Percentiles rank a stretch among this genome's conserved stretches.
Evolutionary conservation across 1,140 invertebrate genomes (phyloP).

Genomic region (Himalopsyche phryganea): DNA sequence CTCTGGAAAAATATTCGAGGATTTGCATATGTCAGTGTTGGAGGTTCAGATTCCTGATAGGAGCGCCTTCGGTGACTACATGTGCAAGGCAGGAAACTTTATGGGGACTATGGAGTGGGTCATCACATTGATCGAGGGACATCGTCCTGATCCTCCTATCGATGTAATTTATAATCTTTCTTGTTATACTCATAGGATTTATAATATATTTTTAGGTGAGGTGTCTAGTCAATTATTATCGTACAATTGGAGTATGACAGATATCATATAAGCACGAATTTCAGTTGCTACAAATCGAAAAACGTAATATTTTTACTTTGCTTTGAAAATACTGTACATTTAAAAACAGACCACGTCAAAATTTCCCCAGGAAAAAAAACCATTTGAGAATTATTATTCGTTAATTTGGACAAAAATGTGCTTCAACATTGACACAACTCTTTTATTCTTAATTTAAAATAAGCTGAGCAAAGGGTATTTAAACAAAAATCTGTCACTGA

Average conservation of each 20-base stretch:
- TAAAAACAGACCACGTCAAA: no score
- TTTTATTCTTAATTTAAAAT: no score
- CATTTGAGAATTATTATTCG: no score
- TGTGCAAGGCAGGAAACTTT: slow-evolving; percentile 52
- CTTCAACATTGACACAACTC: no score
- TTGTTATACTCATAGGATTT: neutral
- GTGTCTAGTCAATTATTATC: neutral
- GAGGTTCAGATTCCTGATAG: slow-evolving; percentile 48
- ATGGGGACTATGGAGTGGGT: slow-evolving; percentile 50
- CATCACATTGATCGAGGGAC: slow-evolving; percentile 49
- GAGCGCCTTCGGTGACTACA: slow-evolving; percentile 52
- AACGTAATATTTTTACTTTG: no score
- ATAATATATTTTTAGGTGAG: neutral
- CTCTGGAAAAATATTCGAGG: slow-evolving; percentile 40
- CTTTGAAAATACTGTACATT: no score
- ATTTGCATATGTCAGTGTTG: slow-evolving; percentile 41
- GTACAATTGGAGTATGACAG: neutral
- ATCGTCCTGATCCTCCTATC: slow-evolving; percentile 48
- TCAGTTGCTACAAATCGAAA: no score
- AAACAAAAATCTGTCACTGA: no score
- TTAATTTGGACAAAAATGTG: no score
- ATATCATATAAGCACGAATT: no score
- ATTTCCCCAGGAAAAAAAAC: no score
- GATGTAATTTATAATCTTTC: slow-evolving; percentile 13
- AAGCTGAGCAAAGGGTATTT: no score